Base-by-base conservation (phyloP, 2,797 vertebrate species). In the Threskiornis aethiopicus region DNA sequence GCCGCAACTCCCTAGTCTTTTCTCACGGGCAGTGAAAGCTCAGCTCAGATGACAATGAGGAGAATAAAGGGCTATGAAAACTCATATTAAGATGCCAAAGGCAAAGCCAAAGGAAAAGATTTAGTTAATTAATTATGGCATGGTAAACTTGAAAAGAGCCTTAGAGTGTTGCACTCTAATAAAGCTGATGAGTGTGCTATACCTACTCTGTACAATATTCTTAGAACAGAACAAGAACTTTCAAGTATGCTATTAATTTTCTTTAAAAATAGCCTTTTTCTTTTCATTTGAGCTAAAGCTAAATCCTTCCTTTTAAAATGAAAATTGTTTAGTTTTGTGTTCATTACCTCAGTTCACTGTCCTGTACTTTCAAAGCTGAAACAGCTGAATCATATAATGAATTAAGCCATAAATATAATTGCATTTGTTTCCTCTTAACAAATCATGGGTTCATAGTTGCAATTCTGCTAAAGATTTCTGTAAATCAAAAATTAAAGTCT, bases 71-170 rank as follows among this genome's bases (percentile, higher is more conserved):
- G 17, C 62, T 73, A 21, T 82, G 52, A 84, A 91, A 89, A 80
- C 9, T 51, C 52, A 28, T 64, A 84, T 44, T 82, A 33, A 49
- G 57, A 31, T 79, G 44, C 12, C 37, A 92, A 88, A 87, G 42
- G 11, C 31, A 91, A 93, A 90, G 21, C 4, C 51, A 51, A 54
- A 69, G 22, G 28, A 52, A 88, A 93, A 84, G 16, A 89, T 71
- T 73, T 88, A 72, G 35, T 89, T 95, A 90, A 92, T 91, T 96
- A 89, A 89, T 93, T 93, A 65, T 77, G 59, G 47, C 41, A 39
- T 72, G 35, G 87, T 51, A 81, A 91, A 84, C 52, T 76, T 92
- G 42, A 37, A 41, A 89, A 84, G 6, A 92, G 4, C 7, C 33
- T 77, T 73, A 52, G 10, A 51, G 11, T 66, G 35, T 64, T 61